Base-by-base conservation (phyloP, 2,888 invertebrate genomes). In the Phengaris arion region DNA sequence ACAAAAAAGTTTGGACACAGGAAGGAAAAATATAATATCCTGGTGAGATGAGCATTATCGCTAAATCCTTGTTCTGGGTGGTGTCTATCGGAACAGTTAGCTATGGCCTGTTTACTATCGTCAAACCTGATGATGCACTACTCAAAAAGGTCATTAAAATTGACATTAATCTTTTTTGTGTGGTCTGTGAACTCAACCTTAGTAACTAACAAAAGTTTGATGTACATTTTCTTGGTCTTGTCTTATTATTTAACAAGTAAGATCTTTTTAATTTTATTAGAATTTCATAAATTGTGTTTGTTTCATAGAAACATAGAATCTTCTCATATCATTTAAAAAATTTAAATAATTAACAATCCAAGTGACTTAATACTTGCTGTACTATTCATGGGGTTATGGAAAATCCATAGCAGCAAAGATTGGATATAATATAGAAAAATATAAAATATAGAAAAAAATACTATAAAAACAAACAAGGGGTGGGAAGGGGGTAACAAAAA, bases 11-110 rank as follows among this genome's bases (percentile, higher is more conserved):
- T 85, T 96, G 95, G 96, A 86, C 84, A 82, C 87, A 87, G 85
- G 93, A 94, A 83, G 91, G 93, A 82, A 91, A 93, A 86, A 85
- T 93, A 81, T 92, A 91, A 87, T 83, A 79, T 78, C 81, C 81
- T 79, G 90, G 90, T 90, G 91, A 90, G 91, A 91, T 93, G 91
- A 86, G 85, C 86, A 82, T 89, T 86, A 89, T 89, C 87, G 89
- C 94, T 89, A 93, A 84, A 87, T 88, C 92, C 83, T 82, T 89
- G 78, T 89, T 95, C 86, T 96, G 95, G 94, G 89, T 96, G 85
- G 85, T 93, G 83, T 93, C 94, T 78, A 94, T 94, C 82, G 94
- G 95, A 84, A 94, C 94, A 80, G 79, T 95, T 78, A 96, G 95
- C 81, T 96, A 95, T 85, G 91, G 89, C 80, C 89, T 96, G 77